Base-by-base conservation (phyloP, 1,140 invertebrate species). In the Zaprionus taronus region DNA sequence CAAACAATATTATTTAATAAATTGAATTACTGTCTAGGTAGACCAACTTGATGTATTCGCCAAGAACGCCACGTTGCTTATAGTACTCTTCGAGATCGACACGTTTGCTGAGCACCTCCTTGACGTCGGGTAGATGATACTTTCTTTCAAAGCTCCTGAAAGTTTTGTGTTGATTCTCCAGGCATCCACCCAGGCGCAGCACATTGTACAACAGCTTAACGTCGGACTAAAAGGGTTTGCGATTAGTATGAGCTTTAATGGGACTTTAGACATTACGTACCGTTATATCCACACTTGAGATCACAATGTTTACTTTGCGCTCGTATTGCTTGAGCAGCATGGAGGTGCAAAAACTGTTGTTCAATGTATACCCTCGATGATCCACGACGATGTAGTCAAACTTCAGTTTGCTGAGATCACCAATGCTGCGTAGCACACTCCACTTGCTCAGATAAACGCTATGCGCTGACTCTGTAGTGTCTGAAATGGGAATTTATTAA, bases 221-320 rank as follows among this genome's bases (percentile, higher is more conserved):
- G 61, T 92, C 91, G 11, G 90, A 87, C 91, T 92, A 24, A 7
- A 80, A 15, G 11, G 22, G 14, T 34, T 2, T 20, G 15, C 2
- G n/a, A 55, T 72, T 22, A 31, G 47, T 38, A n/a, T 71, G 14
- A 24, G 28, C 2, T 14, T 11, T 11, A 4, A 20, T n/a, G 1
- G 12, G 24, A 4, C 1, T 2, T 2, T 17, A 15, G 34, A 20
- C 47, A 41, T 58, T 26, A 34, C 57, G 72, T 65, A 92, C 91
- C 60, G 91, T 92, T 53, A 92, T 79, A 67, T 92, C 91, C 41
- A 85, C 79, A 80, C 87, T 92, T n/a, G 91, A 91, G 71, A 92
- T 87, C 64, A 92, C 56, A 53, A 92, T 76, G 57, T 92, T 90
- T 26, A 92, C 81, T 51, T 81, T 83, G 20, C 78, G 65, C 63